These are phyloP conservation scores for Psilopsiagon aymara DNA, from an alignment of 2,113 vertebrate species.

Conservation along the genomic window DNA sequence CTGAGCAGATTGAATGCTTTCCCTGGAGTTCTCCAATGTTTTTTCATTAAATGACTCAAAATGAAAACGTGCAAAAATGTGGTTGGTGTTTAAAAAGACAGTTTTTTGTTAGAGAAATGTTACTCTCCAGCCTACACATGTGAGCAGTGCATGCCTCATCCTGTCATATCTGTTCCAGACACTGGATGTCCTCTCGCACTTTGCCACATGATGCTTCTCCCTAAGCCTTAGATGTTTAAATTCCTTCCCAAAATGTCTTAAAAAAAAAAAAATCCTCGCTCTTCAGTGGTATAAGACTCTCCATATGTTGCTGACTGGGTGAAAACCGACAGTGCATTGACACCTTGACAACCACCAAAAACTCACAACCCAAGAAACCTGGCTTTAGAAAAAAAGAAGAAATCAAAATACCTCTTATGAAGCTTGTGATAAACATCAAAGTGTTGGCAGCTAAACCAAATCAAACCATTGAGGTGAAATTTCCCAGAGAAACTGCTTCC, in stretches of 20 bases:
- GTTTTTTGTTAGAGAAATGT: constrained; percentile 23
- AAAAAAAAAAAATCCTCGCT: not conserved
- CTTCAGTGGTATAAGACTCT: not conserved
- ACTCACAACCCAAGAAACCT: not conserved
- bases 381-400: not conserved
- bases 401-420: not conserved
- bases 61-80: constrained; percentile 3
- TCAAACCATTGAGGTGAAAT: not conserved
- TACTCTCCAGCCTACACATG: not conserved
- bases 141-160: not conserved
- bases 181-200: not conserved
- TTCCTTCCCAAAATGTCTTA: not conserved
- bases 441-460: not conserved
- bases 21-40: not conserved
- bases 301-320: not conserved
- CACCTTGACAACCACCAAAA: not conserved
- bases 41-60: constrained; percentile 37
- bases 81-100: not conserved
- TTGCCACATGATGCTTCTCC: not conserved
- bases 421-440: constrained; percentile 1
- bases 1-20: not conserved
- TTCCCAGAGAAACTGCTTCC: not conserved
- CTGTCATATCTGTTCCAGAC: not conserved
- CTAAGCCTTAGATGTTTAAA: not conserved
- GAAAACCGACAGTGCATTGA: not conserved